Conservation (phyloP, 1,140 invertebrate species). For the Rhagoletis zephyria region DNA sequence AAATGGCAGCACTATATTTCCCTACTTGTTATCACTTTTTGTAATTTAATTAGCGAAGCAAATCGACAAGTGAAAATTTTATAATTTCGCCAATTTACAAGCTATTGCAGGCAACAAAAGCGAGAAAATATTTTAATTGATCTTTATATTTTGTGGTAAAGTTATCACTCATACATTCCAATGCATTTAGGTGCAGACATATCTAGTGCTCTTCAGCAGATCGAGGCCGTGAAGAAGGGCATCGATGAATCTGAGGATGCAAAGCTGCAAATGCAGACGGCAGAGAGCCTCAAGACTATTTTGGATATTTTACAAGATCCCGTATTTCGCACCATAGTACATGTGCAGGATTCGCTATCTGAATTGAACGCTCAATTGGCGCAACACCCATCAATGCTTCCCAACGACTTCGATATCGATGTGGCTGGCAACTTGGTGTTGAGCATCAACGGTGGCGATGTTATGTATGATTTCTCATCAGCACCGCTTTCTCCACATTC, state of each 20-base stretch:
- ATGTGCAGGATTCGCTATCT: constrained; percentile 88
- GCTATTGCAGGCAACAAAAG: background rate
- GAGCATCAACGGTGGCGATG: constrained; percentile 76
- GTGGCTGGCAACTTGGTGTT: constrained; percentile 77
- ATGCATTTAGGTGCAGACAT: constrained; percentile 75
- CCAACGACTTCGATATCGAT: constrained; percentile 90
- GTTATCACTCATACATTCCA: constrained; percentile 27
- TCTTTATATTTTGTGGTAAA: background rate
- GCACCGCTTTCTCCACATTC: constrained; percentile 76
- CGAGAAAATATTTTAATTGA: background rate
- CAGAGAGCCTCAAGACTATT: constrained; percentile 88
- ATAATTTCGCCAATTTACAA: background rate
- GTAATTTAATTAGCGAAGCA: constrained; percentile 34
- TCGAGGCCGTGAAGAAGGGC: constrained; percentile 85
- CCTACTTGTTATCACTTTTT: background rate
- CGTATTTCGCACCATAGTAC: constrained; percentile 91
- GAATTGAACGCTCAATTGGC: constrained; percentile 86
- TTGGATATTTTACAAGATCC: constrained; percentile 92
- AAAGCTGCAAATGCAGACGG: constrained; percentile 82
- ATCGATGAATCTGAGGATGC: constrained; percentile 83
- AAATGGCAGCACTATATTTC: background rate
- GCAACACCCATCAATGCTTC: constrained; percentile 91
- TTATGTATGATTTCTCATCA: constrained; percentile 75
- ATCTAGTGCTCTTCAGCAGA: constrained; percentile 83
- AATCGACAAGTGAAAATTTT: constrained; percentile 4